Evolutionary conservation across 1,140 invertebrate species (phyloP).

Genomic region (Procambarus virginalis): DNA sequence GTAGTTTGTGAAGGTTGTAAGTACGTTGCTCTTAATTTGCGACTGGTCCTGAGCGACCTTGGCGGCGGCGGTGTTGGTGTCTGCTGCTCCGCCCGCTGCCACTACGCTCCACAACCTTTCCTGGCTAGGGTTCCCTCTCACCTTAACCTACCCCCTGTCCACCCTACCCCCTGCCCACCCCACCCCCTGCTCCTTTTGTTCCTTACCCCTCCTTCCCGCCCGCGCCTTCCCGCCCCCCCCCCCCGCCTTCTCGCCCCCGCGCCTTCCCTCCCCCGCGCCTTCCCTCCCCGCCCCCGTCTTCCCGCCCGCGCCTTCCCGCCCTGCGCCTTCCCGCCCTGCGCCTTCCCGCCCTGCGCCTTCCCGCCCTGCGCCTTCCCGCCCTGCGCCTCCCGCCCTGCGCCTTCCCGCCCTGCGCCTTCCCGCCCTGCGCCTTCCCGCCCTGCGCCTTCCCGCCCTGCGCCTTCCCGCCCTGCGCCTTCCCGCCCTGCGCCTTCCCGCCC

Average conservation of each 20-base stretch:
- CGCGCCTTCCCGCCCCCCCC: too few relatives aligned
- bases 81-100: neutral
- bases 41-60: conserved; percentile 15
- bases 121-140: neutral
- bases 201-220: neutral
- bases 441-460: too few relatives aligned
- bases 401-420: neutral
- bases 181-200: too few relatives aligned
- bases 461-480: neutral
- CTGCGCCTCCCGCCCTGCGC: neutral
- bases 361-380: too few relatives aligned
- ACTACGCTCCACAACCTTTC: neutral
- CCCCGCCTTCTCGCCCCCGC: too few relatives aligned
- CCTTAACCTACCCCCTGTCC: too few relatives aligned
- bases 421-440: neutral
- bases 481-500: neutral
- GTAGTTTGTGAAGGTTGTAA: conserved; percentile 20
- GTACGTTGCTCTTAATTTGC: conserved; percentile 23
- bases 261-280: too few relatives aligned
- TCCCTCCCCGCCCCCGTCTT: neutral
- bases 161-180: too few relatives aligned
- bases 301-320: neutral
- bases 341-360: too few relatives aligned
- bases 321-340: neutral
- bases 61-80: neutral